Evolutionary conservation across 2,797 vertebrate species (phyloP).

Genomic region (Channa striata): DNA sequence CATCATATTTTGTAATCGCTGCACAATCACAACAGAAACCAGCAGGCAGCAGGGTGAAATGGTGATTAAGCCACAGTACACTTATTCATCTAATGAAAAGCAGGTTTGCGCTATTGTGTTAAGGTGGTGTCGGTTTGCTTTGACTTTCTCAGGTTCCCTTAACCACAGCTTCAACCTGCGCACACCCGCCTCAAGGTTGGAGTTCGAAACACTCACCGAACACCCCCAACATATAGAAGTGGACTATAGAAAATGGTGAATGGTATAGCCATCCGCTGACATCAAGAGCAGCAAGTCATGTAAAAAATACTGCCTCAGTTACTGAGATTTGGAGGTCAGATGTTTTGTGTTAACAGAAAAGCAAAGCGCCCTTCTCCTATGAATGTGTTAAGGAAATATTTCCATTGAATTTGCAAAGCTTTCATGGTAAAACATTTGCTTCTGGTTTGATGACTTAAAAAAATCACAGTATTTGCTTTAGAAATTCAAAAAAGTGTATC

Average conservation of each 20-base stretch:
- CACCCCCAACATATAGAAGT: too few species aligned
- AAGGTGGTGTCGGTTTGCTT: background rate
- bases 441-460: too few species aligned
- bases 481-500: too few species aligned
- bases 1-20: conserved; percentile 7
- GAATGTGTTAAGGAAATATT: too few species aligned
- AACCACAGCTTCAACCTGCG: background rate
- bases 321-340: too few species aligned
- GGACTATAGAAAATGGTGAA: background rate
- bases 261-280: background rate
- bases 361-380: too few species aligned
- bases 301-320: too few species aligned
- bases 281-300: background rate
- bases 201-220: background rate
- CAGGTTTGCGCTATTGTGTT: background rate
- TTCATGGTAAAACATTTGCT: too few species aligned
- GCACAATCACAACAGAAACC: background rate
- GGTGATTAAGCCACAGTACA: background rate
- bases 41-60: background rate
- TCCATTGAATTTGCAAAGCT: too few species aligned
- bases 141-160: background rate
- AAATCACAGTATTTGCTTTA: too few species aligned
- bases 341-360: too few species aligned
- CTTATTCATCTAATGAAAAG: too few species aligned
- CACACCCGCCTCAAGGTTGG: background rate